These are phyloP conservation scores for Maccullochella peelii DNA, from an alignment of 2,113 vertebrate species.

Conservation along the genomic window DNA sequence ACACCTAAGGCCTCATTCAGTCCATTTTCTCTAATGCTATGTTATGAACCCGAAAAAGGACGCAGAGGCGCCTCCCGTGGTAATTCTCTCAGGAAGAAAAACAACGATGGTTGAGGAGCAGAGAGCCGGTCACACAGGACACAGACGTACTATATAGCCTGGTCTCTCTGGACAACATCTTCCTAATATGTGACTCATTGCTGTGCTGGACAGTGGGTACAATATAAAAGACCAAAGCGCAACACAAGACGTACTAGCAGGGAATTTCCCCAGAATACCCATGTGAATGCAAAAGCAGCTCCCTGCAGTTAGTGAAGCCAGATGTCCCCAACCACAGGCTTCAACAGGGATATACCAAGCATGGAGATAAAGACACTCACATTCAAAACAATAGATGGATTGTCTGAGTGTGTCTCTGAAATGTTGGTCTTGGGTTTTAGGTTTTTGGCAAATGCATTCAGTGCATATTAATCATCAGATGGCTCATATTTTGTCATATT, in stretches of 20 bases:
- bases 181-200: conserved; percentile 34
- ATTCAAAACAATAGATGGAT: conserved; percentile 53
- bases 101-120: conserved; percentile 20
- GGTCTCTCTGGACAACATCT: conserved; percentile 43
- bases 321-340: conserved; percentile 75
- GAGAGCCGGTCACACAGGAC: conserved; percentile 31
- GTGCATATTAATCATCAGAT: not conserved
- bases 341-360: conserved; percentile 55
- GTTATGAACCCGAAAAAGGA: conserved; percentile 58
- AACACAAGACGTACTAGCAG: conserved; percentile 52
- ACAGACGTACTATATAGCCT: conserved; percentile 31
- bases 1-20: conserved; percentile 59
- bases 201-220: conserved; percentile 32
- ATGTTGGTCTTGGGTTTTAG: conserved; percentile 4
- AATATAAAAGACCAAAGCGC: conserved; percentile 51
- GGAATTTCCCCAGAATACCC: conserved; percentile 75
- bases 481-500: conserved; percentile 14
- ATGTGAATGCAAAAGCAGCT: conserved; percentile 60
- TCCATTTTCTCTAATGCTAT: conserved; percentile 56
- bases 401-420: conserved; percentile 30
- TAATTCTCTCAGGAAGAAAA: conserved; percentile 59
- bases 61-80: conserved; percentile 47
- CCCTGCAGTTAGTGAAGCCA: conserved; percentile 69
- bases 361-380: conserved; percentile 49
- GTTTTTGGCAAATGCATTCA: conserved; percentile 32